Evolutionary conservation across 2,797 vertebrate genomes (phyloP).

Genomic region (Merluccius polli): DNA sequence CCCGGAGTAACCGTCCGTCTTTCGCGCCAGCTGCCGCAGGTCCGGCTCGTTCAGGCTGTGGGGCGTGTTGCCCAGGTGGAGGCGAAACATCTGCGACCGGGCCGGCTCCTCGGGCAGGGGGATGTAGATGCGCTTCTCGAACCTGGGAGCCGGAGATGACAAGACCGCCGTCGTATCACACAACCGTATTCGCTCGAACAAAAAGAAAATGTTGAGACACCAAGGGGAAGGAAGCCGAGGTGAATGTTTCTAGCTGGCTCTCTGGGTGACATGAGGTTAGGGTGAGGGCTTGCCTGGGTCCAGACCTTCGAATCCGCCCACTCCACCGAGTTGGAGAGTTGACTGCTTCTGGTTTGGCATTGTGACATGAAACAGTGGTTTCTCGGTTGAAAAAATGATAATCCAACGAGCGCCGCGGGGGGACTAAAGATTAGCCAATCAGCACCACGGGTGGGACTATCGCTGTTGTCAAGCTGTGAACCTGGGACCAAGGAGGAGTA

Average conservation of each 20-base stretch:
- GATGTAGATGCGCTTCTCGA: conserved; percentile 98
- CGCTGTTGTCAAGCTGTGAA: too few species aligned
- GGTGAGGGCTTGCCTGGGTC: too few species aligned
- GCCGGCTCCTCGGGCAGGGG: conserved; percentile 90
- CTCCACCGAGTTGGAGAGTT: too few species aligned
- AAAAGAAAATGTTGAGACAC: background rate
- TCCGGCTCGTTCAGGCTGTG: conserved; percentile 83
- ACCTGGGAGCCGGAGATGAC: conserved; percentile 64
- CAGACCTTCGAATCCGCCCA: too few species aligned
- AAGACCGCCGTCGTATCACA: background rate
- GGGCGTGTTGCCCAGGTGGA: conserved; percentile 91
- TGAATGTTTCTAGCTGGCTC: background rate
- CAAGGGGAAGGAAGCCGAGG: background rate
- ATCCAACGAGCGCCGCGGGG: too few species aligned
- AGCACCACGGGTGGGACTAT: too few species aligned
- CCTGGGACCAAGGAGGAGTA: too few species aligned
- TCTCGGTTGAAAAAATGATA: too few species aligned
- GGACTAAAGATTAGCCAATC: too few species aligned
- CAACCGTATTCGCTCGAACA: background rate
- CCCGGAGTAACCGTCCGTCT: conserved; percentile 90
- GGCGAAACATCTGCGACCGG: conserved; percentile 86
- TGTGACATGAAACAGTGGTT: too few species aligned
- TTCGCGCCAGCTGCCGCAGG: conserved; percentile 85
- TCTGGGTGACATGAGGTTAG: background rate
- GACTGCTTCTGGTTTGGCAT: too few species aligned